A percentile compares a stretch with the other conserved stretches of the same genome.
These are phyloP conservation scores for Tupiocoris notatus DNA, from an alignment of 2,888 invertebrate species.

Conservation along the genomic window DNA sequence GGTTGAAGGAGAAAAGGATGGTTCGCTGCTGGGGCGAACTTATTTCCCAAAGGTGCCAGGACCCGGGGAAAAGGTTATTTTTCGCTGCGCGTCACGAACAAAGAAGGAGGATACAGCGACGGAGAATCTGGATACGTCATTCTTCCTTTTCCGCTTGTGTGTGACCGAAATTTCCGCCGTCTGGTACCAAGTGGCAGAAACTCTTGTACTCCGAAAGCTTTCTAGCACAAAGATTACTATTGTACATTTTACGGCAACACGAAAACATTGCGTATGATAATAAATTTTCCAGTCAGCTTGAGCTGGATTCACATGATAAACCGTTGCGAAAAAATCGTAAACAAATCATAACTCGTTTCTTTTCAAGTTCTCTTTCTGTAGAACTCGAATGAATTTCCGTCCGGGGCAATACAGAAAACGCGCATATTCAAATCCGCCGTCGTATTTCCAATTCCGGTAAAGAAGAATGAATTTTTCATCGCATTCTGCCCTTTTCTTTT, in stretches of 20 bases:
- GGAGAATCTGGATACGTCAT: background rate
- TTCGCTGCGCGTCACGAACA: background rate
- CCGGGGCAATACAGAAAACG: background rate
- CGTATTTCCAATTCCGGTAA: background rate
- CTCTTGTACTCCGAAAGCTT: no score
- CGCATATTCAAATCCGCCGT: conserved; percentile 9
- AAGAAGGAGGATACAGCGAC: background rate
- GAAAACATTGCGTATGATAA: no score
- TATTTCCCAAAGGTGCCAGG: background rate
- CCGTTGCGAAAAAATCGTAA: no score
- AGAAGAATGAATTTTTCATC: conserved; percentile 20
- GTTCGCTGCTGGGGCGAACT: background rate
- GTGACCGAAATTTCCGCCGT: background rate
- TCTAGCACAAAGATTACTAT: no score
- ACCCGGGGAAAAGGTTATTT: background rate
- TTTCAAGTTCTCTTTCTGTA: no score
- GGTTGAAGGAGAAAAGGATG: background rate
- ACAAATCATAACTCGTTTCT: no score
- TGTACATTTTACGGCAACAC: no score
- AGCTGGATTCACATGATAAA: no score
- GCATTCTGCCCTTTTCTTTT: conserved; percentile 2
- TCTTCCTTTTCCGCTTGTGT: background rate
- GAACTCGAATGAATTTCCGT: no score
- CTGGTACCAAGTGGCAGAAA: background rate
- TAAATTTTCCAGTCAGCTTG: no score